Percentiles rank a stretch among this genome's conserved stretches.
phyloP scores from a whole-genome alignment of 1,140 invertebrate species.

The Oppia nitens region DNA sequence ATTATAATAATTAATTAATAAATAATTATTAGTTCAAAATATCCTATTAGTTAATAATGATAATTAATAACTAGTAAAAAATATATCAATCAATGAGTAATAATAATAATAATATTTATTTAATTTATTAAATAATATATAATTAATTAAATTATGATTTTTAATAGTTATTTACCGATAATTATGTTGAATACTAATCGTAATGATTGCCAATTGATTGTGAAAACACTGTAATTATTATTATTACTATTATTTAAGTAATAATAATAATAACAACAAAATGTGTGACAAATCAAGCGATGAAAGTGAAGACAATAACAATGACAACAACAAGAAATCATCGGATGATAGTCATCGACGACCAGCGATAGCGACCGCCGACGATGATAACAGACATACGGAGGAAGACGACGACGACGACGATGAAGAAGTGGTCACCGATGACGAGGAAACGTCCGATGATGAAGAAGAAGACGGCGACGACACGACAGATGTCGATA shows the following conservation, averaged over 20 bases:
- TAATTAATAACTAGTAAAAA: too few species aligned
- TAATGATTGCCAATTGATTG: neutral
- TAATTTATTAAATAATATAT: neutral
- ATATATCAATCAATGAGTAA: neutral
- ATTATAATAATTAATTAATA: too few species aligned
- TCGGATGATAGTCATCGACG: too few species aligned
- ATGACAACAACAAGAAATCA: neutral
- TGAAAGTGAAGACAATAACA: neutral
- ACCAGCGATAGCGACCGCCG: neutral
- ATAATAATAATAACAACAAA: neutral
- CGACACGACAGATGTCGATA: neutral
- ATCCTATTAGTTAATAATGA: too few species aligned
- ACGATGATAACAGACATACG: conserved; percentile 12
- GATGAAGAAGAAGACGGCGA: conserved; percentile 12
- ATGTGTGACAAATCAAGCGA: neutral
- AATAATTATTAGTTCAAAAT: too few species aligned
- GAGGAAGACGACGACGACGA: conserved; percentile 14
- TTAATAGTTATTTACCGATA: neutral
- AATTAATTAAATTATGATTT: neutral
- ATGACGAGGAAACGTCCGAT: conserved; percentile 11
- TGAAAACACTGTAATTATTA: neutral
- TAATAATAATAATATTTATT: neutral
- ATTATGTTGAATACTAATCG: too few species aligned
- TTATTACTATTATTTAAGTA: neutral
- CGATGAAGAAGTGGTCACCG: conserved; percentile 7